Percentiles rank a stretch among this genome's conserved stretches.
phyloP scores from a whole-genome alignment of 2,797 vertebrate genomes.

The Natrix natrix region DNA sequence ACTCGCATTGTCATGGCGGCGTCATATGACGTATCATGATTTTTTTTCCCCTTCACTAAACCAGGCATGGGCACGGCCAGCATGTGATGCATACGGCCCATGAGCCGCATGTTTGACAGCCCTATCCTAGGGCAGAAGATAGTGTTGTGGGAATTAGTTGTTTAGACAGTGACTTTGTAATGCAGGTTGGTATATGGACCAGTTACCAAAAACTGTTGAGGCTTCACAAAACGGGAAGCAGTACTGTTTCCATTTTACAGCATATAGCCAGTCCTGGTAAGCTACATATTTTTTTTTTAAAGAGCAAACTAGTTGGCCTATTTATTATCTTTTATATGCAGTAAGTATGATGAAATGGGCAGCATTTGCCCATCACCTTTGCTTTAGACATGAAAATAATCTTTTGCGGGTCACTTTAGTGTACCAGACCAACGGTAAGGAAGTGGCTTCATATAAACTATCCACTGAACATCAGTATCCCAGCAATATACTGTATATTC shows the following conservation, averaged over 20 bases:
- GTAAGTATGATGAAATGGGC: not conserved
- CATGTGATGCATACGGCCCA: no score
- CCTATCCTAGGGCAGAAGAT: no score
- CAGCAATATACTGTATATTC: constrained; percentile 5
- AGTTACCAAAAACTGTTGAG: not conserved
- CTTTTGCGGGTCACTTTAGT: constrained; percentile 21
- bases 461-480: constrained; percentile 15
- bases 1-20: no score
- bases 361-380: constrained; percentile 13
- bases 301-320: not conserved
- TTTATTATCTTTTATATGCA: not conserved
- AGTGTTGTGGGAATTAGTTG: no score
- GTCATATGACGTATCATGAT: accelerated
- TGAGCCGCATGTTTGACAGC: no score
- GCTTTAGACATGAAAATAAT: constrained; percentile 29
- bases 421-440: constrained; percentile 9
- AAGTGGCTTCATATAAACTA: not conserved
- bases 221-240: constrained; percentile 4
- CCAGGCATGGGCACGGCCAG: no score
- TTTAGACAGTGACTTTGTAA: constrained; percentile 19
- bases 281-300: constrained; percentile 16
- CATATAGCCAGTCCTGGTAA: not conserved
- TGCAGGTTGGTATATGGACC: not conserved
- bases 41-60: no score
- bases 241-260: not conserved